These are phyloP conservation scores for Myioborus miniatus DNA, from an alignment of 2,797 vertebrate species.

Conservation along the genomic window DNA sequence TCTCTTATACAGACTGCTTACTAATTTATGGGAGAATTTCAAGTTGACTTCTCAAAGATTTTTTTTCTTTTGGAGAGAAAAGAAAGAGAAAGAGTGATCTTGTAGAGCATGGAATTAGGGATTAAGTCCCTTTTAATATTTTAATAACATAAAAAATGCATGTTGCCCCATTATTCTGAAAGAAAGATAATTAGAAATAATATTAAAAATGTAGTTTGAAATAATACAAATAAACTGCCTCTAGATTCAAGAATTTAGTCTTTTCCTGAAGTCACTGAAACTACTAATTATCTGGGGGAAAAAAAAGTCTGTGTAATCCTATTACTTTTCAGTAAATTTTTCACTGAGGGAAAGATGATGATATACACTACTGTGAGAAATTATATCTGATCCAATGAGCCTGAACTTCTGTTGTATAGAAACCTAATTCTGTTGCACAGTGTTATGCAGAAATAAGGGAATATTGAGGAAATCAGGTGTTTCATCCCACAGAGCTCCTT, in stretches of 20 bases:
- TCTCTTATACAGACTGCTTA: neutral
- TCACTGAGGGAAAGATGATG: neutral
- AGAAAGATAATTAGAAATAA: neutral
- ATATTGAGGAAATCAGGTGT: neutral
- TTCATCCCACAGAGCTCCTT: neutral
- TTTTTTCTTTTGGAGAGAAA: neutral
- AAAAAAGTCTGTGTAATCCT: neutral
- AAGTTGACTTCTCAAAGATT: neutral
- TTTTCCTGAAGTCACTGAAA: neutral
- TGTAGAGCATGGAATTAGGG: neutral
- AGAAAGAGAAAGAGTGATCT: neutral
- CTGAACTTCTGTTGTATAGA: neutral
- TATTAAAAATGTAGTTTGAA: neutral
- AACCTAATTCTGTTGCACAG: neutral
- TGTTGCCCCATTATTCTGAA: neutral
- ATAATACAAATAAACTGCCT: neutral
- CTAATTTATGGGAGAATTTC: neutral
- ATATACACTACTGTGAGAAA: neutral
- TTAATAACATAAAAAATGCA: neutral
- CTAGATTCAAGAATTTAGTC: neutral
- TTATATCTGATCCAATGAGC: neutral
- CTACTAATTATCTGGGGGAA: neutral
- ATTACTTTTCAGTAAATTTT: neutral
- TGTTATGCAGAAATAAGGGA: neutral
- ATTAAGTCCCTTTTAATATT: neutral